Percentiles rank a stretch among this genome's conserved stretches.
Conservation (phyloP, 2,888 invertebrate genomes). For the Atrina japonica region DNA sequence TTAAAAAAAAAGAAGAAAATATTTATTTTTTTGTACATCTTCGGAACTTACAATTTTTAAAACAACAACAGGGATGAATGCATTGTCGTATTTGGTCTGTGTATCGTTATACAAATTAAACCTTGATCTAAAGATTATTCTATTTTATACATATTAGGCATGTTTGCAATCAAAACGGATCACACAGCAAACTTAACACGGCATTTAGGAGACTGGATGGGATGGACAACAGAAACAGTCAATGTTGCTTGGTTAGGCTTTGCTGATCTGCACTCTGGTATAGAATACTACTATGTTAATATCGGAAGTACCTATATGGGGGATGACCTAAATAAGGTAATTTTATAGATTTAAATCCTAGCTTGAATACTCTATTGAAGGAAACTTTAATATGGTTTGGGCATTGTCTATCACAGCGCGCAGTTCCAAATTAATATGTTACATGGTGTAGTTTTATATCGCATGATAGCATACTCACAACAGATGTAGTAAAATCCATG, state of each 20-base stretch:
- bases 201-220: slow-evolving; percentile 35
- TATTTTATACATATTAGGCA: slow-evolving; percentile 32
- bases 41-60: too few relatives aligned
- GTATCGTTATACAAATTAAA: not conserved
- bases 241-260: slow-evolving; percentile 55
- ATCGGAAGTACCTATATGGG: slow-evolving; percentile 46
- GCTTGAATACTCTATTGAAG: too few relatives aligned
- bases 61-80: too few relatives aligned
- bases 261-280: slow-evolving; percentile 50
- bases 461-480: too few relatives aligned
- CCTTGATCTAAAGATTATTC: slow-evolving; percentile 10
- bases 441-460: too few relatives aligned
- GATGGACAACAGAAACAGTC: slow-evolving; percentile 19
- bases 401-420: too few relatives aligned
- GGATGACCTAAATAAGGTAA: slow-evolving; percentile 46
- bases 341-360: not conserved
- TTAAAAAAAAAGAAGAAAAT: too few relatives aligned
- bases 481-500: too few relatives aligned
- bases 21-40: too few relatives aligned
- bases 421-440: too few relatives aligned
- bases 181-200: slow-evolving; percentile 38
- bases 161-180: slow-evolving; percentile 47
- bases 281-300: slow-evolving; percentile 42
- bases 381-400: too few relatives aligned
- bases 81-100: too few relatives aligned